Base-by-base conservation (phyloP, 2,113 vertebrate species). In the Phrynosoma blainvillii region DNA sequence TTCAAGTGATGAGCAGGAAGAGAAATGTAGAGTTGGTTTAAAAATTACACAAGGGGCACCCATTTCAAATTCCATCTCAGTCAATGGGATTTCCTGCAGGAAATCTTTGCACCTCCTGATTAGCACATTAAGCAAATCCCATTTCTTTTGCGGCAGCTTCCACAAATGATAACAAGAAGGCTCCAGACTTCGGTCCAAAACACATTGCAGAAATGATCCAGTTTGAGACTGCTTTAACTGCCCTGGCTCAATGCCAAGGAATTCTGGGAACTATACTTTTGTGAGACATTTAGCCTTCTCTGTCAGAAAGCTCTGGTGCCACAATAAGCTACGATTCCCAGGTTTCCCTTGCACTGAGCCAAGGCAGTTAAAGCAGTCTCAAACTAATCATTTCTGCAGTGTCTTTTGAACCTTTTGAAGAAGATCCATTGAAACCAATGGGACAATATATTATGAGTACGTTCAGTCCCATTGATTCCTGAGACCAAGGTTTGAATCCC, bases 61-160 rank as follows among this genome's bases (percentile, higher is more conserved):
- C 59, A 42, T 40, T 11, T 62, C 42, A 71, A 81, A 32, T 73
- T n/a, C 5, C 71, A 66, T 65, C 73, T n/a, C n/a, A 23, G 62
- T 62, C 30, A 76, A 62, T 75, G 73, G 54, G 70, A 75, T 76
- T 65, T 65, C 2, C 3, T 23, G 30, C 56, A 16, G 25, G 16
- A 42, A 9, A 80, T 78, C 23, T 27, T 70, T 16, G 42, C 13
- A 12, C 36, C 42, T n/a, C 25, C 30, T 42, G 27, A n/a, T 21
- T 76, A 85, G 52, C 8, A 40, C 73, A 85, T 77, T 85, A 47
- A 85, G 73, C 32, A 65, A 81, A 81, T 77, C 74, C 36, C 62
- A 30, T 85, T 85, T 85, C 65, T 73, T 84, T 54, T 74, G 30
- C 73, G 25, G 32, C 66, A 70, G 21, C 18, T 62, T 59, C 83